phyloP scores from a whole-genome alignment of 2,113 vertebrate species.

The Rissa tridactyla region DNA sequence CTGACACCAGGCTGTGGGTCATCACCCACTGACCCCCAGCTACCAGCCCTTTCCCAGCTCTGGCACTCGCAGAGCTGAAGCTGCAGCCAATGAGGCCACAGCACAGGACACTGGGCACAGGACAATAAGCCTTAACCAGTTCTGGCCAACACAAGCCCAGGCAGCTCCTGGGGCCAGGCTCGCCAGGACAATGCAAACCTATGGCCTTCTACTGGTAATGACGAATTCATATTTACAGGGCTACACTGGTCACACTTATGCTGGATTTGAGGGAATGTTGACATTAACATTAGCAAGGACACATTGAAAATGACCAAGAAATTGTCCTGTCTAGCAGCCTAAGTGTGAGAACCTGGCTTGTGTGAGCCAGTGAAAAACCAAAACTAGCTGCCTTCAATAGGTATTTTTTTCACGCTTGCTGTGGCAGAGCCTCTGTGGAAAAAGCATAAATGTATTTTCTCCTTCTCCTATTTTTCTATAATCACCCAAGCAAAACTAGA shows the following conservation, averaged over 20 bases:
- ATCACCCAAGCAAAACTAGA: background rate
- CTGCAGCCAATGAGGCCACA: fast-evolving
- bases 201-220: fast-evolving
- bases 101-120: no score
- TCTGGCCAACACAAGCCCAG: background rate
- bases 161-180: background rate
- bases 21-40: background rate
- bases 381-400: background rate
- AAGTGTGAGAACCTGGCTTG: background rate
- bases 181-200: background rate
- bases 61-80: background rate
- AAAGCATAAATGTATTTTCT: background rate
- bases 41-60: background rate
- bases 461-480: background rate
- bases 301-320: background rate
- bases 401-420: background rate
- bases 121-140: background rate
- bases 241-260: background rate
- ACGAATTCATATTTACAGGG: fast-evolving
- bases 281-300: background rate
- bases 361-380: background rate
- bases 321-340: background rate
- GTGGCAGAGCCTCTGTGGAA: background rate
- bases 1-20: background rate
- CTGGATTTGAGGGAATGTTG: background rate